phyloP scores from a whole-genome alignment of 2,888 invertebrate genomes.

The Scelioninae gen. 1 region DNA sequence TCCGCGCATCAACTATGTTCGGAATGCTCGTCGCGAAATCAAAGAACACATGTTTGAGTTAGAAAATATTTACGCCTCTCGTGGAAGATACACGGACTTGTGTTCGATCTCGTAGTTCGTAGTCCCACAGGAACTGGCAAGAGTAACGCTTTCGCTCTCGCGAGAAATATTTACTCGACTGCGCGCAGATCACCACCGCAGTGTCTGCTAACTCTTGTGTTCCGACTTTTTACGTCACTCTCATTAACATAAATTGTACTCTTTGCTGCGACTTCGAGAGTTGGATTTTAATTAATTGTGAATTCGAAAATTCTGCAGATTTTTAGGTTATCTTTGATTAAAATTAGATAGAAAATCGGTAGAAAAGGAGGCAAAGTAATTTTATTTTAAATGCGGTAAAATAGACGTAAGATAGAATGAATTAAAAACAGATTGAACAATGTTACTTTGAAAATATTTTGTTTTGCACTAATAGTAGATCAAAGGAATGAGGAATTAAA shows the following conservation, averaged over 20 bases:
- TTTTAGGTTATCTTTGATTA: no score
- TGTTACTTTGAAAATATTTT: no score
- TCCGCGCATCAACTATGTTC: slow-evolving; percentile 50
- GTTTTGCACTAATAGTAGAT: no score
- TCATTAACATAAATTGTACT: slow-evolving; percentile 56
- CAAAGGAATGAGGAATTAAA: no score
- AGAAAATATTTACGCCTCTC: slow-evolving; percentile 62
- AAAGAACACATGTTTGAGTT: slow-evolving; percentile 67
- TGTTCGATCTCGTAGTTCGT: slow-evolving; percentile 56
- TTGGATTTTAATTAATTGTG: slow-evolving; percentile 50
- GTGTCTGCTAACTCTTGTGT: slow-evolving; percentile 46
- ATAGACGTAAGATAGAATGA: no score
- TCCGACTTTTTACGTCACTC: slow-evolving; percentile 41
- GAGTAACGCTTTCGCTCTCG: slow-evolving; percentile 71
- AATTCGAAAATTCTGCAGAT: not conserved
- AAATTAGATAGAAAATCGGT: no score
- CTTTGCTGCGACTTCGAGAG: slow-evolving; percentile 31
- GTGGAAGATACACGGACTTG: slow-evolving; percentile 57
- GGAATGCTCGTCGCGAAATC: slow-evolving; percentile 65
- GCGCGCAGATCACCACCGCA: slow-evolving; percentile 43
- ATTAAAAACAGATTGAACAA: no score
- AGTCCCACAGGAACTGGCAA: slow-evolving; percentile 62
- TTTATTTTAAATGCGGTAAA: no score
- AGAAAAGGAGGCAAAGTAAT: no score
- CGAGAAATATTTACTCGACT: slow-evolving; percentile 73